phyloP scores from a whole-genome alignment of 2,113 vertebrate genomes.

The Bufo gargarizans region DNA sequence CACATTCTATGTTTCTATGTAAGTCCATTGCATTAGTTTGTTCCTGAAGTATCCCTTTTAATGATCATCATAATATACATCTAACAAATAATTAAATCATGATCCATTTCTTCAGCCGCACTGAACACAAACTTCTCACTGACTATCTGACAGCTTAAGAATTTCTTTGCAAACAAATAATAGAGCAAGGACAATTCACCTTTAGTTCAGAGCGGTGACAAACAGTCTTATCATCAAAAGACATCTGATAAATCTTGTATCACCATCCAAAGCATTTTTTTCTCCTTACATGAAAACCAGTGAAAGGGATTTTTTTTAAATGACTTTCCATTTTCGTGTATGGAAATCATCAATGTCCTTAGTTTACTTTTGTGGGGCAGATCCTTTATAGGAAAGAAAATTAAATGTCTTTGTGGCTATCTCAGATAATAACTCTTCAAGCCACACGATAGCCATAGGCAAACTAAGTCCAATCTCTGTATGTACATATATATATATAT shows the following conservation, averaged over 20 bases:
- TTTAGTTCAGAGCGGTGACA: constrained; percentile 21
- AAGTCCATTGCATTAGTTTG: neutral
- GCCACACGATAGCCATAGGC: constrained; percentile 71
- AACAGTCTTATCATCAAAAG: constrained; percentile 44
- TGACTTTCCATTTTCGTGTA: constrained; percentile 20
- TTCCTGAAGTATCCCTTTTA: neutral
- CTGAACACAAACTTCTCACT: neutral
- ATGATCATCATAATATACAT: neutral
- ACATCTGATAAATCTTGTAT: constrained; percentile 43
- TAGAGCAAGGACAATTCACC: constrained; percentile 34
- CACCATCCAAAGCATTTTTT: constrained; percentile 22
- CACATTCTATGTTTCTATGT: no score
- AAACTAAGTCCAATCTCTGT: constrained; percentile 75
- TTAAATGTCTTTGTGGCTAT: constrained; percentile 46
- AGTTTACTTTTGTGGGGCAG: constrained; percentile 50
- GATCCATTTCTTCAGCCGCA: neutral
- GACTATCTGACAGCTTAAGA: constrained; percentile 7
- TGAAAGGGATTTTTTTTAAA: constrained; percentile 21
- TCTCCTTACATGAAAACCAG: constrained; percentile 1
- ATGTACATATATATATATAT: constrained; percentile 46
- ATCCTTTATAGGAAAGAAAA: constrained; percentile 52
- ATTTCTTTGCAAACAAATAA: constrained; percentile 1
- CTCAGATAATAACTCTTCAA: constrained; percentile 58
- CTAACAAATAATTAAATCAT: neutral
- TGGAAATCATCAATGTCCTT: constrained; percentile 46